Base-by-base conservation (phyloP, 2,888 invertebrate species). In the Parnassius orleans region DNA sequence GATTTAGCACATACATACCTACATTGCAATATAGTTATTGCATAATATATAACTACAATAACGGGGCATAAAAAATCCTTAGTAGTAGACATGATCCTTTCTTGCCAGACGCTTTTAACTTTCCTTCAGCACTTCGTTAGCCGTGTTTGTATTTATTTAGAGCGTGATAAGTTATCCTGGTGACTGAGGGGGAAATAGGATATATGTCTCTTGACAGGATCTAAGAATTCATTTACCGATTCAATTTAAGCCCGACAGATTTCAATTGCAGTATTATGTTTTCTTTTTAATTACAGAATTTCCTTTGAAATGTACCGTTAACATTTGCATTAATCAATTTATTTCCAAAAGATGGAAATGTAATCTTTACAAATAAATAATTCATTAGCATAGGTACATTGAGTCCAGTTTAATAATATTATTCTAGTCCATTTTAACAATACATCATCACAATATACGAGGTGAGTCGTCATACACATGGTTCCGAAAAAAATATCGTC, bases 91-190 rank as follows among this genome's bases (percentile, higher is more conserved):
- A 52, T 14, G 59, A 46, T 53, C 47, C 24, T 53, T 46, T 46
- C 33, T n/a, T 53, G 15, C 79, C 66, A 78, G 81, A 79, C 84
- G 85, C 83, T 88, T 87, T 89, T 84, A 89, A 87, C 85, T 86
- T 85, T 82, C 82, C 84, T 85, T 89, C 84, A 80, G 81, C 90
- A 88, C 86, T 86, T 89, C 87, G 86, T 90, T 90, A 90, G 84
- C 73, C 73, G 74, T 83, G 81, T 84, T 87, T 86, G 86, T 88
- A 82, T 90, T 87, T 89, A 87, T 89, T 89, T 86, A 84, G 79
- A 83, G 75, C 81, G 80, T 84, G 86, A 89, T 88, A 88, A 88
- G 84, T 90, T 86, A 80, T 74, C 76, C 79, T 77, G 76, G 76
- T 73, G 81, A 86, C 79, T 80, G 84, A 83, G 76, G 72, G 75